Evolutionary conservation across 2,113 vertebrate genomes (phyloP), one percentile per base, ranked within the genome.

Genomic region (Theropithecus gelada): DNA sequence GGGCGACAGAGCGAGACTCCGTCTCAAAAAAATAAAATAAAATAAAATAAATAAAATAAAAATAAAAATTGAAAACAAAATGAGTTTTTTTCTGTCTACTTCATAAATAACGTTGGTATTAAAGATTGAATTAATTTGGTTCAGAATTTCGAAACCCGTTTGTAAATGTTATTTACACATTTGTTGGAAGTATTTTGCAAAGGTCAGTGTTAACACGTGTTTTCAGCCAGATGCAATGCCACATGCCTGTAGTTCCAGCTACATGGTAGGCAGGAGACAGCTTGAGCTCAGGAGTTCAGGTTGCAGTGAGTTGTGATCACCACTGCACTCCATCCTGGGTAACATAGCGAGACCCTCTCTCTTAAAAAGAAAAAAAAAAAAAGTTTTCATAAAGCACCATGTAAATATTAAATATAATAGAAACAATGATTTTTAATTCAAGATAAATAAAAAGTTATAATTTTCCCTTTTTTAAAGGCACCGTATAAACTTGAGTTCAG

Each of bases 401-500:
- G n/a, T 32, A 93, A 80, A 75, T 79, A 52, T 48, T 40, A 90
- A 93, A 43, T 79, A 79, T 55, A 57, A 61, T 18, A 81, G 73
- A 82, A 83, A 90, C 45, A 27, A 16, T 88, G 48, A 59, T 68
- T 95, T 88, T 89, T 90, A 87, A 64, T 84, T 93, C 27, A 94
- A 66, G 13, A 43, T 92, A 85, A 66, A 76, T 82, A 35, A 76
- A 66, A 84, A 32, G 32, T 40, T 86, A 10, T 91, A n/a, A 18
- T 81, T 61, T 10, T 98, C 96, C 22, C 86, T 98, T 97, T 97
- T 98, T 98, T 75, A 98, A 64, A 99, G 99, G 97, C 99, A 99
- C 97, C 99, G 98, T 90, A 99, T 99, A 98, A 99, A 99, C 98
- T 98, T 99, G 98, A 99, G 99, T 94, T 99, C 99, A 23, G 99